Evolutionary conservation across 2,113 vertebrate genomes (phyloP).

Genomic region (Seriola dumerili): DNA sequence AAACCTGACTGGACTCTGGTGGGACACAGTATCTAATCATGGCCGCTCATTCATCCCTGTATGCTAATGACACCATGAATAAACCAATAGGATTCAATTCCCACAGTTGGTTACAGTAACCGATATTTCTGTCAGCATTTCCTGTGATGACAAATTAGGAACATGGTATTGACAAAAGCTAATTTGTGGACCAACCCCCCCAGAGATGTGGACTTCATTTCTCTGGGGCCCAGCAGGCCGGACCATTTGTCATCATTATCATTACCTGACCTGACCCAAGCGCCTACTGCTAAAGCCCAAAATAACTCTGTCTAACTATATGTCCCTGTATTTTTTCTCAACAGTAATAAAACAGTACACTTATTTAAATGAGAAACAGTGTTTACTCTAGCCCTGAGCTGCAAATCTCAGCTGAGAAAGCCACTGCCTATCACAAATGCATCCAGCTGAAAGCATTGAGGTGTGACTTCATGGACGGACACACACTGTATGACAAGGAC

Average conservation of each 20-base stretch:
- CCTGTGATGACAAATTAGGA: conserved; percentile 83
- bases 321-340: conserved; percentile 23
- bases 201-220: conserved; percentile 73
- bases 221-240: conserved; percentile 56
- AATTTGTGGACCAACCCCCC: conserved; percentile 80
- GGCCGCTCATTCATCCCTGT: conserved; percentile 75
- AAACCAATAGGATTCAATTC: conserved; percentile 84
- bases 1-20: conserved; percentile 52
- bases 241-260: conserved; percentile 79
- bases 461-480: conserved; percentile 59
- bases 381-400: conserved; percentile 55
- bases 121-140: conserved; percentile 84
- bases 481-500: conserved; percentile 51
- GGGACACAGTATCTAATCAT: conserved; percentile 62
- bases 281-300: conserved; percentile 34
- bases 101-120: conserved; percentile 84
- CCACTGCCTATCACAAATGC: conserved; percentile 50
- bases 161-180: conserved; percentile 88
- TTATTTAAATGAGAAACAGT: conserved; percentile 58
- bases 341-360: conserved; percentile 39
- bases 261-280: conserved; percentile 65
- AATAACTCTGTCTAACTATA: conserved; percentile 49
- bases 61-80: conserved; percentile 77
- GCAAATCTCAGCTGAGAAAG: conserved; percentile 31
- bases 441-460: conserved; percentile 59